Percentiles rank a stretch among this genome's conserved stretches.
These are phyloP conservation scores for Leptarthrus brevirostris DNA, from an alignment of 2,888 invertebrate genomes.

Conservation along the genomic window DNA sequence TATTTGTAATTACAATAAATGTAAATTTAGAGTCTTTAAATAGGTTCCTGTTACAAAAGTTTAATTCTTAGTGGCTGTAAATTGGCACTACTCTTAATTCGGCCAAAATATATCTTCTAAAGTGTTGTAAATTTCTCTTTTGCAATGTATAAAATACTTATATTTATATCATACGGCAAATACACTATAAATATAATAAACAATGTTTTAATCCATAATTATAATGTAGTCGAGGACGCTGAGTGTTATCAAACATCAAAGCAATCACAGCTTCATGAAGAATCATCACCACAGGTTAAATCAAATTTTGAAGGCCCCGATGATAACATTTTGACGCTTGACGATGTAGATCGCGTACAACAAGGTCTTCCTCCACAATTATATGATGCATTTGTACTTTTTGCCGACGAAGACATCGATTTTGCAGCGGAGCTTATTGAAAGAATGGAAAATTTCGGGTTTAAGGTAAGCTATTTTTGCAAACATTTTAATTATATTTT, in stretches of 20 bases:
- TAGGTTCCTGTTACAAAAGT: too few species aligned
- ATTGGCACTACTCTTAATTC: too few species aligned
- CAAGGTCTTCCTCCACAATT: conserved; percentile 70
- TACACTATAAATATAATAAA: too few species aligned
- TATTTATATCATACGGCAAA: too few species aligned
- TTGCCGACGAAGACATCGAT: conserved; percentile 77
- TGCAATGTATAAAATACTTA: too few species aligned
- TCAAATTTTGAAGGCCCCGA: conserved; percentile 47
- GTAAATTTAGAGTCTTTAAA: too few species aligned
- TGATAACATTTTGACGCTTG: conserved; percentile 65
- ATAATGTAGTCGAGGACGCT: conserved; percentile 53
- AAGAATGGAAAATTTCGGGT: conserved; percentile 73
- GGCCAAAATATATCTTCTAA: too few species aligned
- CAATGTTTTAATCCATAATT: too few species aligned
- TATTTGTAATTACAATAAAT: too few species aligned
- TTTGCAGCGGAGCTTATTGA: conserved; percentile 76
- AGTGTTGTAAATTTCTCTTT: too few species aligned
- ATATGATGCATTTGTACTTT: conserved; percentile 84
- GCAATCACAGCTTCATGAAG: not conserved
- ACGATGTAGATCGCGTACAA: conserved; percentile 69
- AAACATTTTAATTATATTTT: too few species aligned
- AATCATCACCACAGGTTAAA: not conserved
- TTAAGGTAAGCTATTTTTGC: conserved; percentile 75
- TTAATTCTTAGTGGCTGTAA: too few species aligned
- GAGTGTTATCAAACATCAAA: conserved; percentile 42